Evolutionary conservation across 1,140 invertebrate species (phyloP).

Genomic region (Lepidostoma basale): DNA sequence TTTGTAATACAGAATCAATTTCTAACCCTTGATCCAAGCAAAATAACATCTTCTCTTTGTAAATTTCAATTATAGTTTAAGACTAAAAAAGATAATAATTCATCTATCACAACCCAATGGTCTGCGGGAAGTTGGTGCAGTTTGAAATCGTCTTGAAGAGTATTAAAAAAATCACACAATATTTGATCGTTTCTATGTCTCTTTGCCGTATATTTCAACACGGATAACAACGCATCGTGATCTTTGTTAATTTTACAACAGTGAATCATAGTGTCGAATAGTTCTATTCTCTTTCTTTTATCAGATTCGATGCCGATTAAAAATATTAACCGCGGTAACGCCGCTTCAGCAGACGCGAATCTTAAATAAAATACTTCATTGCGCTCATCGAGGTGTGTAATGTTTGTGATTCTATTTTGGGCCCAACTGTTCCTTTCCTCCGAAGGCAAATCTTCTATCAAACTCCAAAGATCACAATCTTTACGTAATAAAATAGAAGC

Average conservation of each 20-base stretch:
- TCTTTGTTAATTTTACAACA: conserved; percentile 41
- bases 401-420: conserved; percentile 16
- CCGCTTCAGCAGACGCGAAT: conserved; percentile 15
- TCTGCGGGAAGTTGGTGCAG: conserved; percentile 27
- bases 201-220: conserved; percentile 35
- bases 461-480: conserved; percentile 12
- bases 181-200: conserved; percentile 38
- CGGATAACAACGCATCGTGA: conserved; percentile 6
- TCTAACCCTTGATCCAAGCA: conserved; percentile 19
- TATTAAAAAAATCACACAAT: conserved; percentile 25
- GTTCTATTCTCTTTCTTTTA: neutral
- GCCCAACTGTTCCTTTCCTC: conserved; percentile 31
- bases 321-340: conserved; percentile 22
- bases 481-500: conserved; percentile 3
- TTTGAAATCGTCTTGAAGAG: conserved; percentile 15
- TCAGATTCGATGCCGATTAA: conserved; percentile 15
- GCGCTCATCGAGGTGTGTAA: neutral
- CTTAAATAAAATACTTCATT: conserved; percentile 33
- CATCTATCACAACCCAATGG: conserved; percentile 37
- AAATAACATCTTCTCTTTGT: conserved; percentile 39
- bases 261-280: conserved; percentile 33
- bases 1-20: conserved; percentile 30
- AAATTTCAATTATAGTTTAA: no score
- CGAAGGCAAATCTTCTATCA: conserved; percentile 5
- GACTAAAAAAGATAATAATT: no score